Evolutionary conservation across 2,113 vertebrate species (phyloP), one percentile per base, ranked within the genome.

Genomic region (Gadus macrocephalus): DNA sequence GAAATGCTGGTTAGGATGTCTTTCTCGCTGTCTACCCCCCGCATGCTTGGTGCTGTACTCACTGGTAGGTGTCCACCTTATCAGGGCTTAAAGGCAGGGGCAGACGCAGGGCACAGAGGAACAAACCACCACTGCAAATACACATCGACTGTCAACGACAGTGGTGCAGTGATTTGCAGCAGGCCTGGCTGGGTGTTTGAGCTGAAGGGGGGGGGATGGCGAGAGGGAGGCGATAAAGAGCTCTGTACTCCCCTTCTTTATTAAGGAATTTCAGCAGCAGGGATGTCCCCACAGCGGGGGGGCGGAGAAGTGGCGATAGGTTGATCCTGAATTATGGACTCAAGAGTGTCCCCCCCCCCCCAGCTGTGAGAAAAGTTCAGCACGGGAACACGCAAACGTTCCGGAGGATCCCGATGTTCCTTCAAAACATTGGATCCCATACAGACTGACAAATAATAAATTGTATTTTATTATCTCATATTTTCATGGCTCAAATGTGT

Each of bases 191-290:
- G 55, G 55, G 55, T 16, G 15, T 35, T 35, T 35, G 15, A 58
- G 35, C 5, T 53, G 35, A 16, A 20, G 38, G 25, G 15, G 62
- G 22, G 28, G 9, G 31, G 31, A 38, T 15, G 17, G 11, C n/a
- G 17, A 42, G 2, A 25, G 35, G 58, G 15, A 16, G 58, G 6
- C 17, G 15, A n/a, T 15, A 49, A 79, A 4, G 25, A 49, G 80
- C 66, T 73, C 68, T 42, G 42, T 31, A 0, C 62, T 42, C 1
- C 49, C 53, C 68, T 63, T 22, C 63, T 3, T 19, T 35, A 59
- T 22, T 58, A 74, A 79, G 77, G 65, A 72, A 83, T 64, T 70
- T 71, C 19, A 78, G 71, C 87, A 87, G 87, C 85, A 87, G 83
- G 83, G 69, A 66, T 49, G 42, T 49, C 42, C 72, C 20, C 42